Percentiles rank a stretch among this genome's conserved stretches.
Evolutionary conservation across 2,888 invertebrate genomes (phyloP).

Genomic region (Drosophila nr. perissopoda): DNA sequence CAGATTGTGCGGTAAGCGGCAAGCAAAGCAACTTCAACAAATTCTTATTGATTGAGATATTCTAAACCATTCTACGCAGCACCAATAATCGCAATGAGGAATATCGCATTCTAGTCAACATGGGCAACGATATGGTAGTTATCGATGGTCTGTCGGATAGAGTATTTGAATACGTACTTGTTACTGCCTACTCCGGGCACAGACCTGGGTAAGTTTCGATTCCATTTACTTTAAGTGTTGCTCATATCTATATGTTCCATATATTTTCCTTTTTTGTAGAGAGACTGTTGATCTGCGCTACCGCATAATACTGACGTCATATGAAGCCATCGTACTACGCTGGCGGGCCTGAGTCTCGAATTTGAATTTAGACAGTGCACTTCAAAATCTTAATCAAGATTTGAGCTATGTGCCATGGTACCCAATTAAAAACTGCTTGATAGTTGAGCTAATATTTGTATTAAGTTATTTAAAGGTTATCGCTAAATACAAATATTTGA

Average conservation of each 20-base stretch:
- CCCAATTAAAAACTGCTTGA: neutral
- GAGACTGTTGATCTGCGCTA: constrained; percentile 64
- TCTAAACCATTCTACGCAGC: constrained; percentile 28
- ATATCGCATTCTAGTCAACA: constrained; percentile 78
- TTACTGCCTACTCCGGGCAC: constrained; percentile 72
- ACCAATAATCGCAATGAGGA: constrained; percentile 70
- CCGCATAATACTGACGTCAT: constrained; percentile 72
- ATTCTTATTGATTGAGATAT: neutral
- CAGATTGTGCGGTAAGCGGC: constrained; percentile 77
- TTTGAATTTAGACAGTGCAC: constrained; percentile 12
- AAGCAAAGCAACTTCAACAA: rapidly evolving
- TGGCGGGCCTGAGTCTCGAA: constrained; percentile 54
- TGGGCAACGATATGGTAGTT: constrained; percentile 74
- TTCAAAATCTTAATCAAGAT: constrained; percentile 42
- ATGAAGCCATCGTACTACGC: constrained; percentile 76
- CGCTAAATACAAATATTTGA: neutral
- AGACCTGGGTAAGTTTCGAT: constrained; percentile 64
- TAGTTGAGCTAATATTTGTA: neutral
- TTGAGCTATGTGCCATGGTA: neutral
- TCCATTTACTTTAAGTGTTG: neutral
- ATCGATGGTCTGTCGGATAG: constrained; percentile 59
- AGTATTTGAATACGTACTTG: constrained; percentile 72
- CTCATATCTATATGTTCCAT: neutral
- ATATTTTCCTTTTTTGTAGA: constrained; percentile 37
- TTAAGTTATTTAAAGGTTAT: neutral